Evolutionary conservation across 2,113 vertebrate species (phyloP), one percentile per base, ranked within the genome.

Genomic region (Cavia porcellus): DNA sequence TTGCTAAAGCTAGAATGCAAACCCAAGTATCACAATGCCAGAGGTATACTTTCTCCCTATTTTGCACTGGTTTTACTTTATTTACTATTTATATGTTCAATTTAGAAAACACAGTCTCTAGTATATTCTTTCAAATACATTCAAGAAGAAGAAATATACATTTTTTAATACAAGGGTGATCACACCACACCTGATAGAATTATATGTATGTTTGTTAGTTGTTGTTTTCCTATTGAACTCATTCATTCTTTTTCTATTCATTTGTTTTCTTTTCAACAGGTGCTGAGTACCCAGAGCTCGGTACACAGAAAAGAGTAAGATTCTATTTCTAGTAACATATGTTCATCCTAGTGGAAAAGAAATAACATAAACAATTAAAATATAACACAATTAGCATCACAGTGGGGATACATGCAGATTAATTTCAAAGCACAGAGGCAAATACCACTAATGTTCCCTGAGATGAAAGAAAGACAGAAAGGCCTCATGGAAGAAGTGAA

Each of bases 321-420:
- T 50, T 13, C 3, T 75, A 52, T 57, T 91, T 96, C 59, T 94
- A 66, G 81, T 38, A 57, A 17, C 24, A 62, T 55, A 89, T 68
- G 4, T 11, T 77, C 47, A 92, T 64, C n/a, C 25, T 59, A 90
- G 8, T 75, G 57, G 59, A 80, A 95, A 95, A 91, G 82, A 86
- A 45, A 55, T 20, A n/a, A 77, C 5, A 55, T 30, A 72, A 70
- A 66, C 59, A 84, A 94, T 87, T 81, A 45, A 47, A 79, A 89
- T 86, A 50, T 38, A 94, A 80, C 10, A 96, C 19, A 10, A 74
- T 47, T 12, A 83, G n/a, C 14, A 8, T 77, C 92, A 79, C 42
- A 32, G 32, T 80, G 89, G 62, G 30, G 66, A 52, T 70, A 25
- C 70, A 89, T 35, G 6, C 52, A 66, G 75, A 92, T 80, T 72